Evolutionary conservation across 2,888 invertebrate species (phyloP).

Genomic region (Leptinotarsa peninsularis): DNA sequence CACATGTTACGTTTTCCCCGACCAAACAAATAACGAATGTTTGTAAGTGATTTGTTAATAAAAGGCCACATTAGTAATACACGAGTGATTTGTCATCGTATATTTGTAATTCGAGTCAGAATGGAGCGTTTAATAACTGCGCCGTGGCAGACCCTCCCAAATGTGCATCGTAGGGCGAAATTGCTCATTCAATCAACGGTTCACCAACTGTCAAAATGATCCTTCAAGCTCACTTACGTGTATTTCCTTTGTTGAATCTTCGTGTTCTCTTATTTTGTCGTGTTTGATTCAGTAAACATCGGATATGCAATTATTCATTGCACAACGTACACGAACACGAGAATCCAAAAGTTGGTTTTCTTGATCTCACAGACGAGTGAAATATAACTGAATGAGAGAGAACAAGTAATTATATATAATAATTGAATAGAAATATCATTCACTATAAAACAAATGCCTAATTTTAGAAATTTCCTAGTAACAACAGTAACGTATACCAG

Average conservation of each 20-base stretch:
- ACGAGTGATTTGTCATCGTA: conserved; percentile 47
- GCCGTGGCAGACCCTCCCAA: conserved; percentile 52
- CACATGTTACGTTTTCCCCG: conserved; percentile 28
- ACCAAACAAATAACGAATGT: conserved; percentile 46
- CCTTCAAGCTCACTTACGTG: conserved; percentile 46
- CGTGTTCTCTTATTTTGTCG: conserved; percentile 37
- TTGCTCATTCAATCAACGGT: conserved; percentile 63
- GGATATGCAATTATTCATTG: conserved; percentile 21
- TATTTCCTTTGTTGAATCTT: conserved; percentile 48
- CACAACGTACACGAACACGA: conserved; percentile 5
- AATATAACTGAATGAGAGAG: background rate
- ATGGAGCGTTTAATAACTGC: conserved; percentile 55
- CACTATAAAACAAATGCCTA: too few species aligned
- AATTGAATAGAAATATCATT: too few species aligned
- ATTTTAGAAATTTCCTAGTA: too few species aligned
- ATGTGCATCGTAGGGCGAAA: conserved; percentile 62
- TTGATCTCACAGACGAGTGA: background rate
- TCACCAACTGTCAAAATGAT: conserved; percentile 63
- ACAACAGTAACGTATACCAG: too few species aligned
- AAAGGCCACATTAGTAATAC: conserved; percentile 48
- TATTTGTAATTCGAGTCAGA: conserved; percentile 53
- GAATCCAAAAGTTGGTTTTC: background rate
- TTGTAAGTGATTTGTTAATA: conserved; percentile 46
- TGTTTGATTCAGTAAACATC: conserved; percentile 40
- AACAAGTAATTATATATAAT: too few species aligned